Conservation (phyloP, 1,140 invertebrate species). For the Cataglyphis hispanica region DNA sequence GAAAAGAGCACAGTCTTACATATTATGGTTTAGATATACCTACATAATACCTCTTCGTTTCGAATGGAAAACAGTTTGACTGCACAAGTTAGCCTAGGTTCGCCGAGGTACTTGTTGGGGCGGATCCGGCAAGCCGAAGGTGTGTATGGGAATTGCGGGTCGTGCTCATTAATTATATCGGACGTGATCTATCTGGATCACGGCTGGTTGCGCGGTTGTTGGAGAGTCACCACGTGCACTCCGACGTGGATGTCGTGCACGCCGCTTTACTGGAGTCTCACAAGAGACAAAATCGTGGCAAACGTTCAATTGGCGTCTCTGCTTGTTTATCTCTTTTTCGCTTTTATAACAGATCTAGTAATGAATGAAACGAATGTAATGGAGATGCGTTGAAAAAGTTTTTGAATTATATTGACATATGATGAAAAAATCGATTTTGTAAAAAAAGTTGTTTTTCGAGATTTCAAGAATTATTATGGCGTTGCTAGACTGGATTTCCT, state of each 20-base stretch:
- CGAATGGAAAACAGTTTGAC: constrained; percentile 61
- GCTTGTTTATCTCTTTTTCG: constrained; percentile 13
- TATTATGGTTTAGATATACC: constrained; percentile 68
- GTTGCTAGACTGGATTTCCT: no score
- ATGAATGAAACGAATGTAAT: not conserved
- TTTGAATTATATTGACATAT: no score
- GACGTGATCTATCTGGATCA: constrained; percentile 83
- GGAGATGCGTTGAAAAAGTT: no score
- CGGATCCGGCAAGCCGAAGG: constrained; percentile 72
- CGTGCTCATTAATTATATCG: constrained; percentile 84
- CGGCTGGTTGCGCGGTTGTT: constrained; percentile 59
- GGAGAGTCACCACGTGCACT: constrained; percentile 65
- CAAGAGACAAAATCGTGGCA: constrained; percentile 21
- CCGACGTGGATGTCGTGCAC: constrained; percentile 33
- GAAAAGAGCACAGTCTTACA: no score
- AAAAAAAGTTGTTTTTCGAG: no score
- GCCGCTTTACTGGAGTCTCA: constrained; percentile 38
- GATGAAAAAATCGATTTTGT: no score
- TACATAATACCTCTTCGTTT: constrained; percentile 74
- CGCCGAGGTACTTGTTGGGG: constrained; percentile 76
- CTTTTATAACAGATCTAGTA: not conserved
- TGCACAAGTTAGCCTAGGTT: constrained; percentile 64
- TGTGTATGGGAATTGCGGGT: constrained; percentile 82
- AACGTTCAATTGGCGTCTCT: constrained; percentile 1
- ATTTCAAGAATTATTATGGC: no score